These are phyloP conservation scores for Urocynchramus pylzowi DNA, from an alignment of 2,113 vertebrate genomes.

Conservation along the genomic window DNA sequence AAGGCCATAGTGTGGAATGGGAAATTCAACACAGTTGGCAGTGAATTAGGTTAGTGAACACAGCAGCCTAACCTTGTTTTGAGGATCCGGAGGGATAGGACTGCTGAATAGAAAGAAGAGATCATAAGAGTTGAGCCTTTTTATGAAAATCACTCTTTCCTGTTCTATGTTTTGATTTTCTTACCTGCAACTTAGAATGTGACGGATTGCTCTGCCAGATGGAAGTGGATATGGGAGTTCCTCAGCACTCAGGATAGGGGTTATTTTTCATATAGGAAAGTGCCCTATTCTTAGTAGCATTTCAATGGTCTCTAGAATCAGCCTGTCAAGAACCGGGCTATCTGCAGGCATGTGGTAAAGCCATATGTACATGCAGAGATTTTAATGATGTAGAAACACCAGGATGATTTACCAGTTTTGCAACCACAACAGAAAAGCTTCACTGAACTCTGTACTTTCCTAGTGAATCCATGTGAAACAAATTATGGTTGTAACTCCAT, in stretches of 20 bases:
- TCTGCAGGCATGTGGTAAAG: neutral
- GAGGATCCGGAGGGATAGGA: neutral
- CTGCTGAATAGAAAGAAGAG: neutral
- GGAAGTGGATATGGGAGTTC: neutral
- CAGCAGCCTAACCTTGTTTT: neutral
- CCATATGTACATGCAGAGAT: neutral
- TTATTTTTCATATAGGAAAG: neutral
- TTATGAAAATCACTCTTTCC: neutral
- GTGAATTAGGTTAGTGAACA: neutral
- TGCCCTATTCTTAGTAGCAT: neutral
- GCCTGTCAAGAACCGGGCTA: neutral
- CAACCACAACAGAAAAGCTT: neutral
- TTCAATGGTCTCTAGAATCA: neutral
- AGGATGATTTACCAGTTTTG: neutral
- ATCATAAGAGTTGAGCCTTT: neutral
- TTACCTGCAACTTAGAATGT: neutral
- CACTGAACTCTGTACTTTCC: neutral
- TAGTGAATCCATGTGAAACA: neutral
- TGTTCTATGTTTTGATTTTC: neutral
- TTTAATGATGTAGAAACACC: slow-evolving; percentile 3
- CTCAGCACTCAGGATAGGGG: neutral
- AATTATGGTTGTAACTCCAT: neutral
- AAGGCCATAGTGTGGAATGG: neutral
- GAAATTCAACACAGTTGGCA: neutral
- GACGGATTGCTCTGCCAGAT: neutral